phyloP scores from a whole-genome alignment of 2,797 vertebrate genomes.

The Sebastes trivittatus region DNA sequence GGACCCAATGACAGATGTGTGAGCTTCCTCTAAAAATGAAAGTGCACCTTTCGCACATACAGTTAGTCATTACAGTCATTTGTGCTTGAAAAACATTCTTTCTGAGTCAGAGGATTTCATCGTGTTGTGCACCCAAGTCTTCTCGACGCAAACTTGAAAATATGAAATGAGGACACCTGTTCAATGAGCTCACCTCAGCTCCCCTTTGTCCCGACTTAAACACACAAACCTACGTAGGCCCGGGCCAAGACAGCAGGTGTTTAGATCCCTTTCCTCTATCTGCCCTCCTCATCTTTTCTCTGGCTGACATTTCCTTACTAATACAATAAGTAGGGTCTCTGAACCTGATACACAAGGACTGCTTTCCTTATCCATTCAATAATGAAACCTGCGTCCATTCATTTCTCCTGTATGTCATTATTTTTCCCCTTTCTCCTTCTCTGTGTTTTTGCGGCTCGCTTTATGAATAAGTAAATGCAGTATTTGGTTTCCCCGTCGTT shows the following conservation, averaged over 20 bases:
- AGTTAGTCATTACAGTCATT: not conserved
- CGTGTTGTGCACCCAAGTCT: not conserved
- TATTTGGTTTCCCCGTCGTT: slow-evolving; percentile 85
- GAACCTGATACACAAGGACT: slow-evolving; percentile 44
- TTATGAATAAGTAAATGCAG: slow-evolving; percentile 85
- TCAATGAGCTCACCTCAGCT: slow-evolving; percentile 47
- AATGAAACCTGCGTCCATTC: slow-evolving; percentile 41
- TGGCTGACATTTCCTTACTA: slow-evolving; percentile 39
- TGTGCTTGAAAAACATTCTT: not conserved
- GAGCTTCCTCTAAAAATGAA: not conserved
- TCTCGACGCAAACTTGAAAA: slow-evolving; percentile 25
- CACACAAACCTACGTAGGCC: slow-evolving; percentile 35
- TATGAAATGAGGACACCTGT: slow-evolving; percentile 61
- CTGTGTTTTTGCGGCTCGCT: slow-evolving; percentile 64
- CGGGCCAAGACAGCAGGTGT: slow-evolving; percentile 59
- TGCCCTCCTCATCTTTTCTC: slow-evolving; percentile 28
- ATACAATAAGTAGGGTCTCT: slow-evolving; percentile 38
- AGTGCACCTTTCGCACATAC: not conserved
- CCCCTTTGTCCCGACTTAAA: slow-evolving; percentile 48
- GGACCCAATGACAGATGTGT: not conserved
- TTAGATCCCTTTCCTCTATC: slow-evolving; percentile 38
- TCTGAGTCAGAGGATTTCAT: not conserved
- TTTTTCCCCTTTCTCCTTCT: slow-evolving; percentile 40
- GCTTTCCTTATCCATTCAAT: slow-evolving; percentile 39
- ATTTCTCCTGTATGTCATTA: slow-evolving; percentile 62